Evolutionary conservation across 2,113 vertebrate species (phyloP), one percentile per base, ranked within the genome.

Genomic region (Rhodinocichla rosea): DNA sequence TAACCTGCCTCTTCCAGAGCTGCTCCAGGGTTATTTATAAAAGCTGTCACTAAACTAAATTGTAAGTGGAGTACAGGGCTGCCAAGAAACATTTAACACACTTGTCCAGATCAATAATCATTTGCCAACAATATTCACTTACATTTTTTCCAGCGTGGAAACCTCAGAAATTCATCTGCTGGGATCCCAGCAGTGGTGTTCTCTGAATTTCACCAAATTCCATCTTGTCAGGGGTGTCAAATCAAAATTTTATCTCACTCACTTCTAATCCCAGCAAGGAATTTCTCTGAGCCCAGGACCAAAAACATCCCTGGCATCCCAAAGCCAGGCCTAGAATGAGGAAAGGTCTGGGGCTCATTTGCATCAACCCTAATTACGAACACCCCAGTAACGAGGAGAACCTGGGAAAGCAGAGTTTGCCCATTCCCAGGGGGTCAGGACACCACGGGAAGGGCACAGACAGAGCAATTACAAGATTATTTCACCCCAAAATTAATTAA

Each of bases 11-110:
- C 95, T 91, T 91, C 83, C 92, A 39, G 93, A 93, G 63, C 96
- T 97, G 97, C 97, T 98, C 95, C 94, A 95, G 96, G 97, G 94
- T 98, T 96, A 97, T 97, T 98, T 97, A 96, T 94, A 98, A 97
- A 98, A 96, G 94, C 96, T 97, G 94, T 91, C 97, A 97, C 93
- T 96, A 85, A 98, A 97, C 87, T 93, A 88, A 97, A 97, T 96
- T 95, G 92, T 97, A 97, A 98, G 89, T 91, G 95, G 89, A 97
- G 95, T 68, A 97, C 69, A 95, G 90, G 95, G 93, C 96, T 97
- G 97, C 96, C 95, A 96, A 94, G 97, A 97, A 97, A 97, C 93
- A 85, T 97, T 98, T 97, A 98, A 97, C 97, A 96, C 95, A 92
- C 94, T 95, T 97, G 94, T 97, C 89, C 83, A 96, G 93, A 98